Percentiles rank a stretch among this genome's conserved stretches.
phyloP scores from a whole-genome alignment of 2,888 invertebrate species.

The Epiblema foenella region DNA sequence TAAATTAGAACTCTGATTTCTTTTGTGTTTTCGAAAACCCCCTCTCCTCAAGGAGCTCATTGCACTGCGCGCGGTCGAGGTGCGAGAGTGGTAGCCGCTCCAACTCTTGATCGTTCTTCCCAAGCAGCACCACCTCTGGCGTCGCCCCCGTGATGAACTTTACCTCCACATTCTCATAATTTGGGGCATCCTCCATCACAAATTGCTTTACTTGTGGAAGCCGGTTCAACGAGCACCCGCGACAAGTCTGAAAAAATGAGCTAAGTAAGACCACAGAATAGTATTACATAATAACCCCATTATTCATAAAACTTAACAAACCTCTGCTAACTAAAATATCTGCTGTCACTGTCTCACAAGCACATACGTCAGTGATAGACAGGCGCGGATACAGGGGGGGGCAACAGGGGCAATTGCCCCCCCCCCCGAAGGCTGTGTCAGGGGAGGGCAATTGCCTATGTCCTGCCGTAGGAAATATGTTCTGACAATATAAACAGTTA shows the following conservation, averaged over 20 bases:
- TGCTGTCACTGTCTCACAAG: too few species aligned
- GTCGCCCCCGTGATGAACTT: constrained; percentile 87
- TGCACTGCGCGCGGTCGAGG: constrained; percentile 87
- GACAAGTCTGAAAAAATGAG: constrained; percentile 85
- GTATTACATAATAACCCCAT: too few species aligned
- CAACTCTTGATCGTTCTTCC: constrained; percentile 84
- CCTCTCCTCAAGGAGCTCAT: constrained; percentile 85
- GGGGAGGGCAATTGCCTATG: too few species aligned
- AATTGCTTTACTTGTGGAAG: constrained; percentile 88
- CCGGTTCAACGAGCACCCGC: constrained; percentile 88
- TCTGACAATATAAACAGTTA: too few species aligned
- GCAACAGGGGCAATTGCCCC: too few species aligned
- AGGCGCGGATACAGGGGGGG: too few species aligned
- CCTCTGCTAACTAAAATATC: too few species aligned
- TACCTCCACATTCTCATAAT: constrained; percentile 86
- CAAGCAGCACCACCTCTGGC: constrained; percentile 87
- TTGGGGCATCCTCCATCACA: constrained; percentile 88
- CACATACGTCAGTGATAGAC: too few species aligned
- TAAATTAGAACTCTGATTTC: constrained; percentile 75
- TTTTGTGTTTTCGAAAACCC: constrained; percentile 83
- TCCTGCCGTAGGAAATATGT: too few species aligned
- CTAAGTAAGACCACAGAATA: neutral
- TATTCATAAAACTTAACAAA: too few species aligned
- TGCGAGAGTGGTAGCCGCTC: constrained; percentile 86
- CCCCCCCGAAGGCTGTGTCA: too few species aligned